These are phyloP conservation scores for Passerina amoena DNA, from an alignment of 2,113 vertebrate genomes.

Conservation along the genomic window DNA sequence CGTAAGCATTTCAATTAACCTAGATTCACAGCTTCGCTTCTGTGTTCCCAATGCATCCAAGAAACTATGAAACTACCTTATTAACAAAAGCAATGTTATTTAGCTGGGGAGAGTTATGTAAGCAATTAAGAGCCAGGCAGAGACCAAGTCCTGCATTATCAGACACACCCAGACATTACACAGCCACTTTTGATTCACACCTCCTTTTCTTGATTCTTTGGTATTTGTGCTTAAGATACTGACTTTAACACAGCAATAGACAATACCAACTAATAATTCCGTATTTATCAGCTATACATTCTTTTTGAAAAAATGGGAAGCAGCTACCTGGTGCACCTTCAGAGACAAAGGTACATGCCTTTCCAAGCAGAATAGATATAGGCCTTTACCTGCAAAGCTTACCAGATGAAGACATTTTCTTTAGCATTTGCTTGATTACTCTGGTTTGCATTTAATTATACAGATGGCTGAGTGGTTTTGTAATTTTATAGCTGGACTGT, in stretches of 20 bases:
- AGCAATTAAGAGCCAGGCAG: not conserved
- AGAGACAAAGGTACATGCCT: not conserved
- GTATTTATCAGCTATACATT: not conserved
- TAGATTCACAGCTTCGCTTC: not conserved
- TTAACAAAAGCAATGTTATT: not conserved
- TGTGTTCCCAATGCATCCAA: not conserved
- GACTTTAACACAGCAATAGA: not conserved
- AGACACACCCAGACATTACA: not conserved
- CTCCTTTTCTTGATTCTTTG: not conserved
- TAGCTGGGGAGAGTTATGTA: not conserved
- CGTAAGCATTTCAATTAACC: constrained; percentile 10
- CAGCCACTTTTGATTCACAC: not conserved
- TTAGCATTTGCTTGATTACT: constrained; percentile 26
- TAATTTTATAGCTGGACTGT: constrained; percentile 46
- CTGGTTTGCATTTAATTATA: constrained; percentile 37
- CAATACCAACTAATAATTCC: not conserved
- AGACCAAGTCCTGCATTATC: not conserved
- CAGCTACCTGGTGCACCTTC: not conserved
- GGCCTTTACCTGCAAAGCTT: not conserved
- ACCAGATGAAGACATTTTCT: constrained; percentile 9
- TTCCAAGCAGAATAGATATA: not conserved
- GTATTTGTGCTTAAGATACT: not conserved
- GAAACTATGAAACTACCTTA: not conserved
- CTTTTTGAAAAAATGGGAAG: not conserved
- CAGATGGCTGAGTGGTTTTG: constrained; percentile 14